Percentiles rank a stretch among this genome's conserved stretches.
phyloP scores from a whole-genome alignment of 2,113 vertebrate species.

The Zootoca vivipara region DNA sequence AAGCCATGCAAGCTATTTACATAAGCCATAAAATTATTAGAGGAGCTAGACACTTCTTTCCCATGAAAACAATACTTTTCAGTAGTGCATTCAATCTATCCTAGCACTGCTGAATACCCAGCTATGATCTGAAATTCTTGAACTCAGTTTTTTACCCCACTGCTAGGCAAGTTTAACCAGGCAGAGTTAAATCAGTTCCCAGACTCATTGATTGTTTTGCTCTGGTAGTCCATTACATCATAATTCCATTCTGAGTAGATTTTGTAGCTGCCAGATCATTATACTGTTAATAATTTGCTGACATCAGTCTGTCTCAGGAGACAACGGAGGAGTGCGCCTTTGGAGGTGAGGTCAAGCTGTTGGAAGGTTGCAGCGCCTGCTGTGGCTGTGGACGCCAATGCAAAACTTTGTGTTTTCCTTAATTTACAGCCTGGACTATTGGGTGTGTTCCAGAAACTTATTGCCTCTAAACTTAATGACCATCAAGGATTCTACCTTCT shows the following conservation, averaged over 20 bases:
- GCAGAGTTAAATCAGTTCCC: not conserved
- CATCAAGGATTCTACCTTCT: constrained; percentile 98
- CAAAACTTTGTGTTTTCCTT: constrained; percentile 13
- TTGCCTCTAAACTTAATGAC: constrained; percentile 97
- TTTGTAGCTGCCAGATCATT: not conserved
- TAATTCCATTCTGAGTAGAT: not conserved
- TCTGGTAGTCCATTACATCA: constrained; percentile 1
- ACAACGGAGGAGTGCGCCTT: too few relatives aligned
- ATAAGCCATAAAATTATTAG: not conserved
- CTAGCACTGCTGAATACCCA: not conserved
- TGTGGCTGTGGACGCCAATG: too few relatives aligned
- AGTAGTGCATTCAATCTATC: not conserved
- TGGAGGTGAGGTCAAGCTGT: too few relatives aligned
- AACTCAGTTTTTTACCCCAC: not conserved
- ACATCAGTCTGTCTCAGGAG: too few relatives aligned
- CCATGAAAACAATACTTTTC: not conserved
- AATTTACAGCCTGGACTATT: constrained; percentile 89
- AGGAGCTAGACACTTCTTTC: not conserved
- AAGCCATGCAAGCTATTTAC: not conserved
- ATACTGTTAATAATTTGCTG: not conserved
- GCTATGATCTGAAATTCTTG: not conserved
- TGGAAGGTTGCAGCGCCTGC: too few relatives aligned
- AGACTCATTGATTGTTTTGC: not conserved
- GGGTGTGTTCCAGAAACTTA: constrained; percentile 97
- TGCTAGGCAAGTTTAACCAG: not conserved